Percentiles rank a stretch among this genome's conserved stretches.
These are phyloP conservation scores for Chaetodon trifascialis DNA, from an alignment of 2,113 vertebrate genomes.

Conservation along the genomic window DNA sequence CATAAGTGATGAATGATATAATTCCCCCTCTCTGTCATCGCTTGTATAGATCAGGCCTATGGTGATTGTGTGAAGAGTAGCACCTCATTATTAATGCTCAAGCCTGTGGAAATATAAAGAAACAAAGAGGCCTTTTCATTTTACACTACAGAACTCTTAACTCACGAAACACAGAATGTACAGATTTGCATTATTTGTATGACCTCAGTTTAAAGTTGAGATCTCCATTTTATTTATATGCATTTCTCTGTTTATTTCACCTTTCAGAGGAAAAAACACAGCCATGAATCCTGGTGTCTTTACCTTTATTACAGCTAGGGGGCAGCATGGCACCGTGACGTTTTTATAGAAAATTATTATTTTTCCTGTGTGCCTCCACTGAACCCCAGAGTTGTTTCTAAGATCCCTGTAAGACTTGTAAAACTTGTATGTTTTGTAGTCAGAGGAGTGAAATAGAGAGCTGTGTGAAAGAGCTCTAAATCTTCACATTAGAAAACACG, in stretches of 20 bases:
- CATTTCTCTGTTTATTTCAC: neutral
- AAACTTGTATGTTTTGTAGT: constrained; percentile 47
- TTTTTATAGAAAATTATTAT: neutral
- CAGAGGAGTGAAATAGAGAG: constrained; percentile 27
- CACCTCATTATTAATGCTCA: neutral
- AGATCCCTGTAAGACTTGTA: constrained; percentile 27
- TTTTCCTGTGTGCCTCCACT: neutral
- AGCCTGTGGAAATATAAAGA: neutral
- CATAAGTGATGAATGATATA: neutral
- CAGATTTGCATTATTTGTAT: neutral
- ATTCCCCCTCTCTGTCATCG: neutral
- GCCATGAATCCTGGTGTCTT: neutral
- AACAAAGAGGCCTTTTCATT: neutral
- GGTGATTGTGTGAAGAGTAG: neutral
- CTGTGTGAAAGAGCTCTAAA: constrained; percentile 12
- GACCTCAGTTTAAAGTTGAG: neutral
- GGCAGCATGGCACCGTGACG: constrained; percentile 68
- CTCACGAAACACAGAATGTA: neutral
- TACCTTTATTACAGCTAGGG: constrained; percentile 56
- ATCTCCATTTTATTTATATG: neutral
- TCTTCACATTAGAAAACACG: neutral
- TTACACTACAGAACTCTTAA: neutral
- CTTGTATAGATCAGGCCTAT: neutral
- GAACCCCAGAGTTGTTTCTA: neutral
- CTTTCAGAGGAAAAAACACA: neutral